These are phyloP conservation scores for Tribolium madens DNA, from an alignment of 1,140 invertebrate species.

Conservation along the genomic window DNA sequence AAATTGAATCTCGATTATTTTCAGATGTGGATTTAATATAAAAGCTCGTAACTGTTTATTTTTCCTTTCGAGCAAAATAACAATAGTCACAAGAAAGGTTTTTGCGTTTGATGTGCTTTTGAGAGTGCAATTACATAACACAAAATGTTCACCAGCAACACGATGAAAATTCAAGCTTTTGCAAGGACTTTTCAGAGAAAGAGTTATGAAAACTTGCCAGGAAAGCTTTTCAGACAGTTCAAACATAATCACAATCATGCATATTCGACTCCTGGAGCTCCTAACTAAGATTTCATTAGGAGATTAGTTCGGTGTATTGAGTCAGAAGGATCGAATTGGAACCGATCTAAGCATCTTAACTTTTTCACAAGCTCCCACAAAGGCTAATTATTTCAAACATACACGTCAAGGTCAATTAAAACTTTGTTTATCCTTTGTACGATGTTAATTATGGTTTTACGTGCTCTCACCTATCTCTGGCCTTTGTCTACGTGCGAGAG, in stretches of 20 bases:
- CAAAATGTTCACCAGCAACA: slow-evolving; percentile 8
- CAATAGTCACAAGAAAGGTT: background rate
- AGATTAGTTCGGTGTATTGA: slow-evolving; percentile 15
- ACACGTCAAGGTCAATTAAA: background rate
- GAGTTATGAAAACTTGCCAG: background rate
- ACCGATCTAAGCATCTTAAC: background rate
- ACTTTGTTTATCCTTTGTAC: background rate
- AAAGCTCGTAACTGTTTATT: background rate
- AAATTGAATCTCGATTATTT: background rate
- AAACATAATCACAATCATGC: background rate
- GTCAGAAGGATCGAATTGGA: background rate
- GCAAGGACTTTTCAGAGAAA: background rate
- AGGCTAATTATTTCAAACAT: background rate
- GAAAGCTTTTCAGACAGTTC: background rate
- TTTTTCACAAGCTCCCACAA: background rate
- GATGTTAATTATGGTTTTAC: background rate
- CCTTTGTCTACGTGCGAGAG: background rate
- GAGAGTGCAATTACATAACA: slow-evolving; percentile 7
- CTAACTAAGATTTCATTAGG: slow-evolving; percentile 2
- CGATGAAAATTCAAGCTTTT: slow-evolving; percentile 1
- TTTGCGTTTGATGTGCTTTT: slow-evolving; percentile 28
- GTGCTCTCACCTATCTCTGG: background rate
- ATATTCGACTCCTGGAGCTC: background rate
- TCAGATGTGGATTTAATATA: background rate
- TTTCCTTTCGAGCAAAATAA: background rate